A percentile compares a stretch with the other conserved stretches of the same genome.
Evolutionary conservation across 2,888 invertebrate species (phyloP).

Genomic region (Auanema sp.): DNA sequence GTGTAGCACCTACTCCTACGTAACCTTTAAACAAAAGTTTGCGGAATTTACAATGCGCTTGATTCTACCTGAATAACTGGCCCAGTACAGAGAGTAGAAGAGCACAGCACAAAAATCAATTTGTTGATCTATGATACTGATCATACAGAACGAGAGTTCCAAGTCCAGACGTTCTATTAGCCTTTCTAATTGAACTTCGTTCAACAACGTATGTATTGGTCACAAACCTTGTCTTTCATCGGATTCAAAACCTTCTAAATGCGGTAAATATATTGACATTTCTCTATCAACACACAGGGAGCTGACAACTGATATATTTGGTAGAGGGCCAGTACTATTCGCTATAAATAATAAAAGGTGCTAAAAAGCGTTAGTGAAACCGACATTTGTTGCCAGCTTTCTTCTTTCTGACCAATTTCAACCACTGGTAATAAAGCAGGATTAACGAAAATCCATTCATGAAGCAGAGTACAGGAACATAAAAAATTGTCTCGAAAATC

Average conservation of each 20-base stretch:
- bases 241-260: too few relatives aligned
- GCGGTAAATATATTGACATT: too few relatives aligned
- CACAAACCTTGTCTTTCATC: too few relatives aligned
- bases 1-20: constrained; percentile 12
- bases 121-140: constrained; percentile 23
- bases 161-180: constrained; percentile 15
- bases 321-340: too few relatives aligned
- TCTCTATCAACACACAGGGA: too few relatives aligned
- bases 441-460: constrained; percentile 18
- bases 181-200: background rate
- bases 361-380: too few relatives aligned
- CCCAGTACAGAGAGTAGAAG: constrained; percentile 22
- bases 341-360: too few relatives aligned
- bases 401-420: constrained; percentile 2
- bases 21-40: constrained; percentile 7
- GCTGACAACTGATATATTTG: too few relatives aligned
- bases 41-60: background rate
- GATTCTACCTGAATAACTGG: constrained; percentile 16
- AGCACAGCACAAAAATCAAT: constrained; percentile 20
- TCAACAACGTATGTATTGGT: constrained; percentile 5
- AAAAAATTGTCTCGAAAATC: constrained; percentile 20
- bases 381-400: background rate
- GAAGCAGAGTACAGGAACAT: constrained; percentile 16
- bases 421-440: constrained; percentile 18
- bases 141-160: constrained; percentile 21